Evolutionary conservation across 2,888 invertebrate species (phyloP).

Genomic region (Drosophila tanythrix): DNA sequence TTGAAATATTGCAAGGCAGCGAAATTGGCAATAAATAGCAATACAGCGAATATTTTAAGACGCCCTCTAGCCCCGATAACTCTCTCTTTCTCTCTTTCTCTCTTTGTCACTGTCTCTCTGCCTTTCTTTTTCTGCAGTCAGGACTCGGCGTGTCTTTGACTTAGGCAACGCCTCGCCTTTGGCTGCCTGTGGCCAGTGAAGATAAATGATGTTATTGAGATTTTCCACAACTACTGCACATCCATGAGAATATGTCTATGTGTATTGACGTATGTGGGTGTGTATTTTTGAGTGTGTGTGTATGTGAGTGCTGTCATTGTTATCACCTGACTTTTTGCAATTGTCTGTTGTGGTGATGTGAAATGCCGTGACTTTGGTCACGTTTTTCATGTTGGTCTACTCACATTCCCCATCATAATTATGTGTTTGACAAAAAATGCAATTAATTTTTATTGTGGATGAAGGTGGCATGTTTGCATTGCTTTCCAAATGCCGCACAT

Average conservation of each 20-base stretch:
- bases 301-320: slow-evolving; percentile 34
- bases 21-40: slow-evolving; percentile 68
- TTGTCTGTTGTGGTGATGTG: slow-evolving; percentile 45
- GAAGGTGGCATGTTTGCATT: slow-evolving; percentile 75
- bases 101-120: neutral
- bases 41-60: slow-evolving; percentile 46
- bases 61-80: slow-evolving; percentile 14
- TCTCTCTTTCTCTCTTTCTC: neutral
- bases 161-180: slow-evolving; percentile 31
- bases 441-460: slow-evolving; percentile 72
- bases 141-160: slow-evolving; percentile 30
- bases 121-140: neutral
- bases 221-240: slow-evolving; percentile 24
- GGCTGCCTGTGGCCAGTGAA: slow-evolving; percentile 47
- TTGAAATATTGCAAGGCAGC: slow-evolving; percentile 40
- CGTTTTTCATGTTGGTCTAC: slow-evolving; percentile 15
- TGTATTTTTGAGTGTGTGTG: neutral
- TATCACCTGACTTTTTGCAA: slow-evolving; percentile 60
- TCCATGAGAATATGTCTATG: slow-evolving; percentile 1
- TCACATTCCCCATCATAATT: slow-evolving; percentile 63
- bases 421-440: slow-evolving; percentile 51
- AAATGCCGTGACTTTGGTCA: slow-evolving; percentile 46
- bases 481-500: slow-evolving; percentile 64
- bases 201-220: slow-evolving; percentile 75
- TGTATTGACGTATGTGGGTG: slow-evolving; percentile 3